Evolutionary conservation across 1,140 invertebrate genomes (phyloP).

Genomic region (Brachionus asplanchnoidis): DNA sequence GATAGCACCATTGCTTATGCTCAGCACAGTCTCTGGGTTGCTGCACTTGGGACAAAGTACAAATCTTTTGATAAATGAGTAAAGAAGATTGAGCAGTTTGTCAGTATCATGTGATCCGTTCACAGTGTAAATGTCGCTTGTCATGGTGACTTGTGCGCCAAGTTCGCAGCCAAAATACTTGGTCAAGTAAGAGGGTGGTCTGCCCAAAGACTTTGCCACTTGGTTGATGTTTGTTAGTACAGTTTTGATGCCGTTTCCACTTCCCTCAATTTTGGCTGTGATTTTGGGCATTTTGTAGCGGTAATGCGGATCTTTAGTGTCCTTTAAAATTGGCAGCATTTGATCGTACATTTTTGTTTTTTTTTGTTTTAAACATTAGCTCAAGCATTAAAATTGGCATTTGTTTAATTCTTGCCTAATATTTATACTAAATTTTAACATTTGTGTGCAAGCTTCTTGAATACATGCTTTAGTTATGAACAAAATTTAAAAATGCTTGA

Average conservation of each 20-base stretch:
- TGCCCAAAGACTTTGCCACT: conserved; percentile 89
- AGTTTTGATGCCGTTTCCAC: conserved; percentile 99
- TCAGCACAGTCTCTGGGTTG: conserved; percentile 91
- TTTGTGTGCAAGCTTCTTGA: neutral
- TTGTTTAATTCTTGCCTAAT: neutral
- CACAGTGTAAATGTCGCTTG: conserved; percentile 98
- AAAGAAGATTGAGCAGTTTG: conserved; percentile 90
- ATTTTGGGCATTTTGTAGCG: conserved; percentile 99
- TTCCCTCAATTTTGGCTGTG: conserved; percentile 78
- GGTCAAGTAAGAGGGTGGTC: conserved; percentile 97
- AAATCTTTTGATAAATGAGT: conserved; percentile 94
- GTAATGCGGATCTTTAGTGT: conserved; percentile 86
- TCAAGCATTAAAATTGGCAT: neutral
- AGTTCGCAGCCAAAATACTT: conserved; percentile 99
- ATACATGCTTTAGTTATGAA: neutral
- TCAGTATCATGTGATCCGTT: conserved; percentile 95
- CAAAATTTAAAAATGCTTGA: neutral
- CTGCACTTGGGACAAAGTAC: conserved; percentile 95
- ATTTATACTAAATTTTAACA: neutral
- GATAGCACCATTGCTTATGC: conserved; percentile 72
- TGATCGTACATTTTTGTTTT: conserved; percentile 8
- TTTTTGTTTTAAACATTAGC: neutral
- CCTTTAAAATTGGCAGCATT: conserved; percentile 19
- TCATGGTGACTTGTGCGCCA: conserved; percentile 95
- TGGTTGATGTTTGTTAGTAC: conserved; percentile 99